These are phyloP conservation scores for Numenius phaeopus DNA, from an alignment of 2,797 vertebrate genomes.

Conservation along the genomic window DNA sequence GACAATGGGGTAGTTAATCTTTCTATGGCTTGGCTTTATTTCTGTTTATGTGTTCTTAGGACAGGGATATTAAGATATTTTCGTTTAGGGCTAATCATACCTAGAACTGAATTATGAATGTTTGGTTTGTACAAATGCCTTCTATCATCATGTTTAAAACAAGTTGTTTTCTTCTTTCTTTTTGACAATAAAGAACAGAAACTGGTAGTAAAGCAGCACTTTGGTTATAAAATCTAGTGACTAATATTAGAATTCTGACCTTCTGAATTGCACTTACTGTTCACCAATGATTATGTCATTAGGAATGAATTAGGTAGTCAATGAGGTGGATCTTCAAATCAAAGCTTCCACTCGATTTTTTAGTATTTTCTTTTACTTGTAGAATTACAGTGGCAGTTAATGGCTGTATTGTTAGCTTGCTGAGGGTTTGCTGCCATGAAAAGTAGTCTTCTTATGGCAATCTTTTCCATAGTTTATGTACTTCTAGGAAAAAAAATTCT, in stretches of 20 bases:
- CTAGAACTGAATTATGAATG: slow-evolving; percentile 34
- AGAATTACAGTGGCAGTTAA: slow-evolving; percentile 61
- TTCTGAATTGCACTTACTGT: slow-evolving; percentile 78
- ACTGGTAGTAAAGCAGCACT: slow-evolving; percentile 41
- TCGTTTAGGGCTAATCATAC: slow-evolving; percentile 39
- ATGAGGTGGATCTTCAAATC: slow-evolving; percentile 78
- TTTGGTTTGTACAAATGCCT: slow-evolving; percentile 36
- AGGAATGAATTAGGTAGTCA: slow-evolving; percentile 80
- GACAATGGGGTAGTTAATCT: slow-evolving; percentile 73
- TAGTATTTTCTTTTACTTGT: slow-evolving; percentile 73
- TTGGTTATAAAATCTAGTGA: slow-evolving; percentile 74
- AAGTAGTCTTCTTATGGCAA: slow-evolving; percentile 25
- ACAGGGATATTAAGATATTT: slow-evolving; percentile 43
- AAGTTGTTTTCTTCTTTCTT: slow-evolving; percentile 45
- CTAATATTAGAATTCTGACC: slow-evolving; percentile 77
- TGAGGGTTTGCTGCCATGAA: slow-evolving; percentile 19
- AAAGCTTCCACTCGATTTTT: slow-evolving; percentile 74
- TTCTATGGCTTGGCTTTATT: slow-evolving; percentile 64
- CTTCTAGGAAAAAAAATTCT: neutral
- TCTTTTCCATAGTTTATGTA: neutral
- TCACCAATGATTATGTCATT: slow-evolving; percentile 82
- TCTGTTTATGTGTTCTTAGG: slow-evolving; percentile 37
- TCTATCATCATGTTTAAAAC: slow-evolving; percentile 48
- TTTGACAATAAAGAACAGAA: slow-evolving; percentile 54
- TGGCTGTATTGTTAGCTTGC: slow-evolving; percentile 21